phyloP scores from a whole-genome alignment of 2,113 vertebrate genomes.

The Antechinus flavipes region DNA sequence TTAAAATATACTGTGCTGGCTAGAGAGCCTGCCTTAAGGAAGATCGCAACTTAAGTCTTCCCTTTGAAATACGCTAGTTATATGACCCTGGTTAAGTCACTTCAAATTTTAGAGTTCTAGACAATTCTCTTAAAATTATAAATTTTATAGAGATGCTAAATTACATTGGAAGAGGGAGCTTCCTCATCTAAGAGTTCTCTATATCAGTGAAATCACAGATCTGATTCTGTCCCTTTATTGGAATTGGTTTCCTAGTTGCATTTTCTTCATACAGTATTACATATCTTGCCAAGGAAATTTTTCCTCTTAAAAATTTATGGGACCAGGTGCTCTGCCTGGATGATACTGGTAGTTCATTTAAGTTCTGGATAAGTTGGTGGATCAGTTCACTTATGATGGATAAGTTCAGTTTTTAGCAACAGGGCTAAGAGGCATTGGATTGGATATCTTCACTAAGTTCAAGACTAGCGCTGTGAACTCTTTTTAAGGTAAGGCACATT shows the following conservation, averaged over 20 bases:
- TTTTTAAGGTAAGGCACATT: neutral
- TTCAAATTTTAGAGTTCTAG: neutral
- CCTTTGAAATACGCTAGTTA: neutral
- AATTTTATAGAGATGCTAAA: neutral
- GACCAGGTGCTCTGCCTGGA: neutral
- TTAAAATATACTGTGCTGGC: neutral
- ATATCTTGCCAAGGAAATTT: neutral
- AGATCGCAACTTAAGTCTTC: neutral
- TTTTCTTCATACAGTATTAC: conserved; percentile 26
- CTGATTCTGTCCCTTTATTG: neutral
- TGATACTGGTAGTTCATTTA: neutral
- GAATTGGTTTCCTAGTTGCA: neutral
- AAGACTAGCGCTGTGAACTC: neutral
- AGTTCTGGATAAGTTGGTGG: neutral
- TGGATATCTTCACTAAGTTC: neutral
- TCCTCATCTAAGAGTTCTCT: neutral
- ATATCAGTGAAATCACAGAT: neutral
- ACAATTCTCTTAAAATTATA: neutral
- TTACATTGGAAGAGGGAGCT: neutral
- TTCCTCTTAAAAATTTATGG: neutral
- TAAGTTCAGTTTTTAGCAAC: neutral
- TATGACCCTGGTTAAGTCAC: neutral
- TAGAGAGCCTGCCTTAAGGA: neutral
- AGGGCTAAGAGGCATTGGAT: neutral
- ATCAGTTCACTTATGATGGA: neutral